These are phyloP conservation scores for Nudaria mundana DNA, from an alignment of 2,888 invertebrate species.

Conservation along the genomic window DNA sequence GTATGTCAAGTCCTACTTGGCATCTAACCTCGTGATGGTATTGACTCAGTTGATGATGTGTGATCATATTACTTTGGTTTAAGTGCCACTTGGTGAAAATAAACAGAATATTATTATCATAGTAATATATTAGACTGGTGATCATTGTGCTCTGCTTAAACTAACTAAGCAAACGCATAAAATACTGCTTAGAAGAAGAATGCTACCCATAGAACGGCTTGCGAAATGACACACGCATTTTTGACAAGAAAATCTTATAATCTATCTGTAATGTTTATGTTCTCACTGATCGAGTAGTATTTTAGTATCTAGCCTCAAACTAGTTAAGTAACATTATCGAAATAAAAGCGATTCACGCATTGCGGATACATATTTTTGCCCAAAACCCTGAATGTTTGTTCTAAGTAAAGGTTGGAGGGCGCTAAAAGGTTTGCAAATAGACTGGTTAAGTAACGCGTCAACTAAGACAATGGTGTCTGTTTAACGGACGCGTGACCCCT, in stretches of 20 bases:
- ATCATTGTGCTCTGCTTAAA: neutral
- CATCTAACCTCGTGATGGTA: constrained; percentile 9
- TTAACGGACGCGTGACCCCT: constrained; percentile 52
- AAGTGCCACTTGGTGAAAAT: constrained; percentile 9
- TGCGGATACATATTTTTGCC: constrained; percentile 25
- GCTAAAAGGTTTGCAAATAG: constrained; percentile 78
- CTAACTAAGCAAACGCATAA: neutral
- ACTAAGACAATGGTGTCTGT: constrained; percentile 68
- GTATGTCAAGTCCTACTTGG: constrained; percentile 16
- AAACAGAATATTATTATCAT: constrained; percentile 4
- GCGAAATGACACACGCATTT: too few species aligned
- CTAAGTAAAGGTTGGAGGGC: constrained; percentile 62
- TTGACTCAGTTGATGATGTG: constrained; percentile 14
- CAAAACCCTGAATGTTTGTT: constrained; percentile 51
- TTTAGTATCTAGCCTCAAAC: too few species aligned
- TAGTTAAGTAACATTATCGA: too few species aligned
- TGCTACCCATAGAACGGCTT: too few species aligned
- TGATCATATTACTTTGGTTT: constrained; percentile 10
- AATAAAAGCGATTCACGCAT: constrained; percentile 14
- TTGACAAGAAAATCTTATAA: too few species aligned
- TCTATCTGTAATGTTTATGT: too few species aligned
- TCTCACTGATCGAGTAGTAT: too few species aligned
- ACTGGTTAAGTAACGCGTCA: constrained; percentile 71
- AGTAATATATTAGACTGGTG: constrained; percentile 2
- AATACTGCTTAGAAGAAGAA: too few species aligned